A percentile compares a stretch with the other conserved stretches of the same genome.
phyloP scores from a whole-genome alignment of 2,888 invertebrate species.

The Xanthia icteritia region DNA sequence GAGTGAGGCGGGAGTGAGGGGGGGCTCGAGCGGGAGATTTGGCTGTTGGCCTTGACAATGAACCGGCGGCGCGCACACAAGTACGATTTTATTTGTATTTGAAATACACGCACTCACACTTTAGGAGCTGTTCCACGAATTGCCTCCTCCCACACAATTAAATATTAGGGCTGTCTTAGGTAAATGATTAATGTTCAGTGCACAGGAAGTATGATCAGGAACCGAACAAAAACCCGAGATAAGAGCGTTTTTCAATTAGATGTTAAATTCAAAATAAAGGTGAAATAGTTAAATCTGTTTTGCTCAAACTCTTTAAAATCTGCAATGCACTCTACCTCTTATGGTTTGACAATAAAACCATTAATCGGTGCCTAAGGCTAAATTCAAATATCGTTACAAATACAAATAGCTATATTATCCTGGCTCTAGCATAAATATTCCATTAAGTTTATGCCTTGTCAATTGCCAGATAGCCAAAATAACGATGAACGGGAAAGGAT shows the following conservation, averaged over 20 bases:
- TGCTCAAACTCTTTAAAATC: not conserved
- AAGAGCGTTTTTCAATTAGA: slow-evolving; percentile 11
- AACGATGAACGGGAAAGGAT: not conserved
- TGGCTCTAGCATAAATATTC: slow-evolving; percentile 1
- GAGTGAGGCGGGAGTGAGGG: slow-evolving; percentile 79
- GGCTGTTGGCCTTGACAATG: slow-evolving; percentile 90
- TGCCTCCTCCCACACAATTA: slow-evolving; percentile 87
- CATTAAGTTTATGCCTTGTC: slow-evolving; percentile 2
- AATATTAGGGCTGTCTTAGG: slow-evolving; percentile 79
- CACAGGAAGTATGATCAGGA: slow-evolving; percentile 60
- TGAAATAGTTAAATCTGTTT: slow-evolving; percentile 23
- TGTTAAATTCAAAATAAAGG: slow-evolving; percentile 20
- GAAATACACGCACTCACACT: slow-evolving; percentile 80
- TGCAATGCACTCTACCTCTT: not conserved
- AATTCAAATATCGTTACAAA: not conserved
- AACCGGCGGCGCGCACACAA: slow-evolving; percentile 88
- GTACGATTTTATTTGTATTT: slow-evolving; percentile 75
- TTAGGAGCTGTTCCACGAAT: slow-evolving; percentile 85
- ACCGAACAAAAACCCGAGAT: slow-evolving; percentile 30
- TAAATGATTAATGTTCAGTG: slow-evolving; percentile 55
- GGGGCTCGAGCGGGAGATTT: slow-evolving; percentile 87
- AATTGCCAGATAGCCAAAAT: not conserved
- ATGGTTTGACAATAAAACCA: slow-evolving; percentile 4
- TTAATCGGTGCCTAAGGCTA: not conserved
- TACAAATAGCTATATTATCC: not conserved